Conservation (phyloP, 2,797 vertebrate species). For the Rhinophrynus dorsalis region DNA sequence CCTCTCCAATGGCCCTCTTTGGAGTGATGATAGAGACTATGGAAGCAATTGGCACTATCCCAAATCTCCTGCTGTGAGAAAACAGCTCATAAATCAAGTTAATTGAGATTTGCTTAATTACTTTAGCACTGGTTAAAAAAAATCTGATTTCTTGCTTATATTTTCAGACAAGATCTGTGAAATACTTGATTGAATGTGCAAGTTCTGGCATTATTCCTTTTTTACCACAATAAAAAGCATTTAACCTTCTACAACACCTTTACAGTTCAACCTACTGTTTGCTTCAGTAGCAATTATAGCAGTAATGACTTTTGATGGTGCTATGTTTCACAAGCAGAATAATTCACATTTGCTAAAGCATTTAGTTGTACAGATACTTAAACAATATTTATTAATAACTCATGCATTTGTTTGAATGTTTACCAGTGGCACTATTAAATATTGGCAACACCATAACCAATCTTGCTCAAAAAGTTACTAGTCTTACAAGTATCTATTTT, state of each 20-base stretch:
- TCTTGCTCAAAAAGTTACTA: too few relatives aligned
- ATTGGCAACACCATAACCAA: too few relatives aligned
- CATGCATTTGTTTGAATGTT: too few relatives aligned
- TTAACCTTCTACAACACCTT: neutral
- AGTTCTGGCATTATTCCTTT: neutral
- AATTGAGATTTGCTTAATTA: conserved; percentile 44
- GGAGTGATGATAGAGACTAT: conserved; percentile 24
- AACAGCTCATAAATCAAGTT: conserved; percentile 48
- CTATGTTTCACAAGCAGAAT: too few relatives aligned
- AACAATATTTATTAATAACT: too few relatives aligned
- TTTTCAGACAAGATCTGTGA: conserved; percentile 5
- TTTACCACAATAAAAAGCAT: neutral
- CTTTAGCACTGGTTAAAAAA: conserved; percentile 26
- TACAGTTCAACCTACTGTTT: too few relatives aligned
- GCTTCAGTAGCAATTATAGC: too few relatives aligned
- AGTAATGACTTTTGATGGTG: too few relatives aligned
- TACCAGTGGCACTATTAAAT: too few relatives aligned
- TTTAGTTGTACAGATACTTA: too few relatives aligned
- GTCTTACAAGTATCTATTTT: too few relatives aligned
- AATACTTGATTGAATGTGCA: neutral
- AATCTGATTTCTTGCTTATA: conserved; percentile 4
- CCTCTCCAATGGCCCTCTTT: conserved; percentile 10
- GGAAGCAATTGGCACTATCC: conserved; percentile 19
- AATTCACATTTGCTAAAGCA: too few relatives aligned
- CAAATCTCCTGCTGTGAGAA: conserved; percentile 19